Evolutionary conservation across 2,113 vertebrate genomes (phyloP), one percentile per base, ranked within the genome.

Genomic region (Oryzias javanicus): DNA sequence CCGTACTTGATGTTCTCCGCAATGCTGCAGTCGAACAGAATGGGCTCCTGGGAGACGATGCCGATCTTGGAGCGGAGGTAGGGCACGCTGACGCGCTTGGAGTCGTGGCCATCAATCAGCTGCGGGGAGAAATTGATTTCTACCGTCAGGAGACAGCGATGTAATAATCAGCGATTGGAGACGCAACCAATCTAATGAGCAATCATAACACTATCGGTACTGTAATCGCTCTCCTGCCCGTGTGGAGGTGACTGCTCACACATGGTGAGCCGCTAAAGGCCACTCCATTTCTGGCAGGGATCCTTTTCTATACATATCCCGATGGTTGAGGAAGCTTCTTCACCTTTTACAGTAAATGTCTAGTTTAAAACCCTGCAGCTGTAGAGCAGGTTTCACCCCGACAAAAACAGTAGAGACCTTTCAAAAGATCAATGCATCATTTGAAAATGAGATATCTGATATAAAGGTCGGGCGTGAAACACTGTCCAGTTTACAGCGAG

Each of bases 61-160:
- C 91, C 92, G 16, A 93, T 93, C 78, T 91, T 93, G 42, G 92
- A 90, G 4, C 91, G 89, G 79, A 93, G 89, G 83, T 91, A 93
- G 42, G 83, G 29, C 42, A 92, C 90, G 17, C 78, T 92, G 88
- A 91, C 60, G 1, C 24, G 14, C 2, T 65, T 65, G 1, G 89
- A 89, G 13, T 88, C 79, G 2, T 64, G 89, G 48, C 91, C 91
- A 61, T 93, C 92, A 19, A 93, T 89, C 70, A 90, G 70, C 91
- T 93, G 68, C 56, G 60, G 48, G 63, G 83, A 64, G 80, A 53
- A 22, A 83, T 80, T 35, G 67, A 79, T 79, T 85, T 44, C 70
- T 50, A 49, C 57, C 52, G 68, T 89, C 70, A 80, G 71, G 55
- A 29, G 18, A 59, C 50, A 63, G 46, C 49, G 46, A 62, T 52